Evolutionary conservation across 1,140 invertebrate species (phyloP), one percentile per base, ranked within the genome.

Genomic region (Phymorhynchus buccinoides): DNA sequence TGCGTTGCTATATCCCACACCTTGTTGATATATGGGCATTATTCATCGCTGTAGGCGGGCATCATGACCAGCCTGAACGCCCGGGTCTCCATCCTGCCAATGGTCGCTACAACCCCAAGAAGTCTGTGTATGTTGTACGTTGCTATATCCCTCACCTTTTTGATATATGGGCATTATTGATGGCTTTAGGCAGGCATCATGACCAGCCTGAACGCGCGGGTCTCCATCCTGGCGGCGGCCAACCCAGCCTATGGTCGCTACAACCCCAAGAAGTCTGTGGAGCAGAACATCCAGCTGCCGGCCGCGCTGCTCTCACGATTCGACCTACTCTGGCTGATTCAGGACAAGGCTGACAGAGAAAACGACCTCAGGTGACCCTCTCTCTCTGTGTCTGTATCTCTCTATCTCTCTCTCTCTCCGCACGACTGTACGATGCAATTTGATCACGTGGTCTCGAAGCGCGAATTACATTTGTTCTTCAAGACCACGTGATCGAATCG

Each of bases 111-210:
- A 99, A 99, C 94, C 96, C 97, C 0, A 98, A 98, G 90, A 95
- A 97, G 87, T 96, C 97, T 0, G 95, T 99, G 48, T 98, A 99
- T n/a, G n/a, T n/a, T n/a, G n/a, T n/a, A n/a, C n/a, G n/a, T n/a
- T n/a, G n/a, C n/a, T n/a, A n/a, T n/a, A n/a, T n/a, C n/a, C n/a
- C n/a, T n/a, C n/a, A n/a, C n/a, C n/a, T n/a, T n/a, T n/a, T n/a
- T n/a, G n/a, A n/a, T n/a, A n/a, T n/a, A n/a, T n/a, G n/a, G n/a
- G n/a, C n/a, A n/a, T n/a, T n/a, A 94, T 98, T 99, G 91, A 99
- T n/a, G n/a, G n/a, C n/a, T n/a, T n/a, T n/a, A 96, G 96, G 99
- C 98, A 78, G 99, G 99, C 78, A 99, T 99, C 88, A 97, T 99
- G 96, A 99, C 99, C 0, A 97, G 97, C 44, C 93, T 99, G 32